Conservation (phyloP, 2,113 vertebrate species). For the Electrona antarctica region DNA sequence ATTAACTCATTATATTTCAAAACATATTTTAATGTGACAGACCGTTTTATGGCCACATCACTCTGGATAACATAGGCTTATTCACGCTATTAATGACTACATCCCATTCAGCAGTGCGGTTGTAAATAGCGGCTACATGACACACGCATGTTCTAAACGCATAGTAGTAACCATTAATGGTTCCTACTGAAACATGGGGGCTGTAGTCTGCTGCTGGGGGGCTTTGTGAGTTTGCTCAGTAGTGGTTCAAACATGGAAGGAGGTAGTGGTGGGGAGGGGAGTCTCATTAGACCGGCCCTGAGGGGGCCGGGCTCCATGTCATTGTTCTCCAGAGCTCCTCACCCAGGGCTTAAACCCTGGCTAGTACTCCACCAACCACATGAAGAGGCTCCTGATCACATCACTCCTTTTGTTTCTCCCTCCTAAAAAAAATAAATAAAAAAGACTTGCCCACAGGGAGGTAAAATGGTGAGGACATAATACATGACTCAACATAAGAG, state of each 20-base stretch:
- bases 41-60: constrained; percentile 19
- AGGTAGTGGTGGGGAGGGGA: constrained; percentile 25
- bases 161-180: constrained; percentile 6
- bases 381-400: constrained; percentile 55
- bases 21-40: not conserved
- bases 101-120: not conserved
- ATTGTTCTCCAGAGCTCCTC: constrained; percentile 55
- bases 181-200: constrained; percentile 24
- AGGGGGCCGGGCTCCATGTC: constrained; percentile 44
- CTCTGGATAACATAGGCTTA: constrained; percentile 26
- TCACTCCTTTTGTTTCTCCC: constrained; percentile 59
- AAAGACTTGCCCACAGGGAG: constrained; percentile 60
- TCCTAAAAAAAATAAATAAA: constrained; percentile 12
- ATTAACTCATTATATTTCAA: not conserved
- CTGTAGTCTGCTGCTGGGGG: constrained; percentile 33
- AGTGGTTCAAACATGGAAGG: constrained; percentile 16
- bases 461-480: constrained; percentile 31
- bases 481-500: constrained; percentile 33
- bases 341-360: constrained; percentile 39
- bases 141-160: constrained; percentile 21
- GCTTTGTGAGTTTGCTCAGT: constrained; percentile 10
- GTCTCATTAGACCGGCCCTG: constrained; percentile 48
- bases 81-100: constrained; percentile 10
- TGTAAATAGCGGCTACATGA: constrained; percentile 29
- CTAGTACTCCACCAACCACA: constrained; percentile 43